Conservation (phyloP, 1,140 invertebrate genomes). For the Camponotus vicinus region DNA sequence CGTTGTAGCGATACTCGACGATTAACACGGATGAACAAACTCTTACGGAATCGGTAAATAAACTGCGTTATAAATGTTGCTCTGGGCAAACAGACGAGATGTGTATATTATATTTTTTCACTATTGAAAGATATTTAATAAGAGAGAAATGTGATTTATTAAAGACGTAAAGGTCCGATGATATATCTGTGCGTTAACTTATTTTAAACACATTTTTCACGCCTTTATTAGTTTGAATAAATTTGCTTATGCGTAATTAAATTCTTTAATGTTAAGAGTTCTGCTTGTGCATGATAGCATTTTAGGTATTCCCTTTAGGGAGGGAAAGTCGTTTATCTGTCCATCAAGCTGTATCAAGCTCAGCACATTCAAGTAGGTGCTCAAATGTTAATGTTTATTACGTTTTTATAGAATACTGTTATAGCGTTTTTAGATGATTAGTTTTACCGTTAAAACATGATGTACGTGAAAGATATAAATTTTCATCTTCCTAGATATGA, state of each 20-base stretch:
- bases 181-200: conserved; percentile 23
- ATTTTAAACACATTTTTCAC: conserved; percentile 8
- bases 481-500: not conserved
- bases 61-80: conserved; percentile 16
- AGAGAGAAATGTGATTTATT: not conserved
- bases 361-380: not conserved
- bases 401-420: conserved; percentile 40
- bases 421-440: conserved; percentile 53
- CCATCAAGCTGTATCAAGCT: conserved; percentile 13
- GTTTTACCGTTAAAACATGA: conserved; percentile 31
- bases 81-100: not conserved
- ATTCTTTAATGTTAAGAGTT: not conserved
- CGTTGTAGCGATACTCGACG: conserved; percentile 7
- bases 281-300: not conserved
- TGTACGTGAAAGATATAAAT: conserved; percentile 27
- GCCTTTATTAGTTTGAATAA: conserved; percentile 5
- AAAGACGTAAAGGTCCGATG: not conserved
- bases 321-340: conserved; percentile 53
- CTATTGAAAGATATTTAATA: not conserved
- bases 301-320: not conserved
- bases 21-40: conserved; percentile 36
- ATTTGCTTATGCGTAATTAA: conserved; percentile 31
- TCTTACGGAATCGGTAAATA: conserved; percentile 9
- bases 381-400: conserved; percentile 55
- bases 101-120: not conserved